These are phyloP conservation scores for Salvelinus sp. DNA, from an alignment of 2,113 vertebrate genomes.

Conservation along the genomic window DNA sequence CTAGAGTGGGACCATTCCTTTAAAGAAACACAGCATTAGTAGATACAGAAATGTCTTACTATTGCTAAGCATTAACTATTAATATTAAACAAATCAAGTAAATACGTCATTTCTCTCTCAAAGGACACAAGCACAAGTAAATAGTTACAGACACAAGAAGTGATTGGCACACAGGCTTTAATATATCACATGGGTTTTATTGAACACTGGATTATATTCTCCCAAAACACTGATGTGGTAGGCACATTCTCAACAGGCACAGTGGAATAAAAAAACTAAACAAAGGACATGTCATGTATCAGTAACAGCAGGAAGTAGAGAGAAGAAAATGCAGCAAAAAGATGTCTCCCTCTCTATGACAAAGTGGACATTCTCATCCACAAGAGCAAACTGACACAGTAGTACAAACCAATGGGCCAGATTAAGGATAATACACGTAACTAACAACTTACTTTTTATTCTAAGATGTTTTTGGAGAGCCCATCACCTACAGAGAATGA, in stretches of 20 bases:
- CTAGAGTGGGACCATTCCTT: too few species aligned
- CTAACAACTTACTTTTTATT: slow-evolving; percentile 4
- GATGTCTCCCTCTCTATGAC: background rate
- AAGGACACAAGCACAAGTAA: background rate
- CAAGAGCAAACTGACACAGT: slow-evolving; percentile 23
- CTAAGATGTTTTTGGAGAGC: slow-evolving; percentile 14
- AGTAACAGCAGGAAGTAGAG: slow-evolving; percentile 16
- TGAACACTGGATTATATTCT: slow-evolving; percentile 57
- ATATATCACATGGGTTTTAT: slow-evolving; percentile 61
- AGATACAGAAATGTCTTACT: too few species aligned
- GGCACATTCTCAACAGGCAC: slow-evolving; percentile 23
- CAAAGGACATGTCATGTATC: slow-evolving; percentile 19
- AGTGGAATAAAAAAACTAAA: slow-evolving; percentile 33
- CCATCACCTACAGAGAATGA: background rate
- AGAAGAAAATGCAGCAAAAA: background rate
- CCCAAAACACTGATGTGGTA: slow-evolving; percentile 47
- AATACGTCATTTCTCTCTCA: too few species aligned
- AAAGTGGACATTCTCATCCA: background rate
- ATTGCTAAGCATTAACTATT: too few species aligned
- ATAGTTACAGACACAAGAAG: too few species aligned
- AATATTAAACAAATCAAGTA: too few species aligned
- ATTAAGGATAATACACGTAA: background rate
- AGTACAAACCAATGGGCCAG: slow-evolving; percentile 25
- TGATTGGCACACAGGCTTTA: too few species aligned
- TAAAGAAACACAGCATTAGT: too few species aligned